Evolutionary conservation across 2,797 vertebrate species (phyloP), one percentile per base, ranked within the genome.

Genomic region (Gallirallus australis): DNA sequence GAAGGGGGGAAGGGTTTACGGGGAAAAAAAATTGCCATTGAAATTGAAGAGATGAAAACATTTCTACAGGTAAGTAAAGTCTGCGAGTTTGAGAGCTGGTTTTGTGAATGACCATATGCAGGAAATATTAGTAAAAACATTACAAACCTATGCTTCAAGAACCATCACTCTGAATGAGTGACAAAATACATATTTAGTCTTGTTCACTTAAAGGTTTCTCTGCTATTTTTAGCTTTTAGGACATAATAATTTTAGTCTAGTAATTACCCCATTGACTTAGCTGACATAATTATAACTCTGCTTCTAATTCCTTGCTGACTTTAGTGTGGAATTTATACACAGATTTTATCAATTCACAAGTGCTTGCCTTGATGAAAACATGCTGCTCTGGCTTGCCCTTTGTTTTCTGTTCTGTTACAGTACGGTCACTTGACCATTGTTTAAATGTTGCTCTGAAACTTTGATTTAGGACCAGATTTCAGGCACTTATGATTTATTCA

Each of bases 1-100:
- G 63, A 1, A 35, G 11, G 17, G 66, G 6, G 5, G 7, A 3
- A 0, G 1, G 0, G 0, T 27, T 42, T 71, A 48, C 27, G 5
- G 25, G 35, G 35, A 23, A 47, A 21, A 17, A 75, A 42, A 20
- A 33, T 21, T 47, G 19, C 21, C 45, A 47, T 20, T 86, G 18
- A n/a, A 31, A 39, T 64, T 1, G 24, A 30, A 78, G 10, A 78
- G 3, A 42, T 57, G 2, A 82, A 75, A 81, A 69, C 7, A 25
- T 12, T 23, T 56, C 7, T 27, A 7, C 19, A 25, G 20, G 23
- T 50, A 59, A 54, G 5, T 11, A 42, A 20, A 18, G 11, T 5
- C 8, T 53, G 9, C 25, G 12, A 72, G 7, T 25, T 77, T 80
- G 12, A 7, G 9, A 40, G 3, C 1, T 65, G 28, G 45, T 82